A percentile compares a stretch with the other conserved stretches of the same genome.
These are phyloP conservation scores for Poecilobothrus nobilitatus DNA, from an alignment of 2,888 invertebrate species.

Conservation along the genomic window DNA sequence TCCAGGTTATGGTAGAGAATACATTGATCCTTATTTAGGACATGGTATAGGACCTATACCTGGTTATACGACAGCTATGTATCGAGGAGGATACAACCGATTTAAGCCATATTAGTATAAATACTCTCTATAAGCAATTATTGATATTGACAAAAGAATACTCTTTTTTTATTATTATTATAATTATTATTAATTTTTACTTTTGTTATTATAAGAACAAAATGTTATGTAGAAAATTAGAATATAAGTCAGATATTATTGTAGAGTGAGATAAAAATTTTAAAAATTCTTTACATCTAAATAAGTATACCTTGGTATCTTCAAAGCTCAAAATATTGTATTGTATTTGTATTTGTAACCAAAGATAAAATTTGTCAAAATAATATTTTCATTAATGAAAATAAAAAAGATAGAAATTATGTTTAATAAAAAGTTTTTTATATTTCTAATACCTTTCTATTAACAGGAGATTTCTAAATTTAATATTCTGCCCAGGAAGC, in stretches of 20 bases:
- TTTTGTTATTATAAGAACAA: conserved; percentile 6
- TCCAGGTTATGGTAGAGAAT: conserved; percentile 75
- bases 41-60: conserved; percentile 95
- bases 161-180: conserved; percentile 5
- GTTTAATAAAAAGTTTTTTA: background rate
- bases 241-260: conserved; percentile 6
- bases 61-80: conserved; percentile 92
- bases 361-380: conserved; percentile 6
- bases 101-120: conserved; percentile 77
- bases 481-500: background rate
- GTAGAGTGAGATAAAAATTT: conserved; percentile 6
- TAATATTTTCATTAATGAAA: conserved; percentile 4
- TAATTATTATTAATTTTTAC: conserved; percentile 4
- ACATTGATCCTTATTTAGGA: conserved; percentile 87
- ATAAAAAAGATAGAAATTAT: conserved; percentile 3
- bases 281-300: conserved; percentile 4
- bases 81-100: conserved; percentile 89
- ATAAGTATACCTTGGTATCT: conserved; percentile 6
- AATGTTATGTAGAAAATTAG: conserved; percentile 3
- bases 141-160: conserved; percentile 6
- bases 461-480: background rate
- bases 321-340: conserved; percentile 6
- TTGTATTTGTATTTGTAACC: conserved; percentile 6
- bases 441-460: background rate
- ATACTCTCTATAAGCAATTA: conserved; percentile 23